These are phyloP conservation scores for Otus scops DNA, from an alignment of 2,797 vertebrate genomes.

Conservation along the genomic window DNA sequence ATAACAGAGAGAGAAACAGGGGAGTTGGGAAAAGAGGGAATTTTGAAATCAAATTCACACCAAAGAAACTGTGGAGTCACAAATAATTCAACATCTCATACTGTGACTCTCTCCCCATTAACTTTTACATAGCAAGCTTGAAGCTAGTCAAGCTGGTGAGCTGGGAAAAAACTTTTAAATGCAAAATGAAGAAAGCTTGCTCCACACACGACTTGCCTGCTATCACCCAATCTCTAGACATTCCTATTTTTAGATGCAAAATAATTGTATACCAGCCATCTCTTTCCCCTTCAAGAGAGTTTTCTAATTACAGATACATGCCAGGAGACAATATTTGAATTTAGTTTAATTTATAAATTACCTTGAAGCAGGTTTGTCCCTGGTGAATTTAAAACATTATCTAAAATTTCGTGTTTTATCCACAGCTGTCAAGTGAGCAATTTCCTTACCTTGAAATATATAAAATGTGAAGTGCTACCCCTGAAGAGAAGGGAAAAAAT, in stretches of 20 bases:
- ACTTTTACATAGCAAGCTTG: background rate
- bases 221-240: background rate
- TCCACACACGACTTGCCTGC: background rate
- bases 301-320: conserved; percentile 57
- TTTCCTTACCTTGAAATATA: background rate
- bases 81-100: conserved; percentile 2
- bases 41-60: background rate
- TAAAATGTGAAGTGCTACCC: background rate
- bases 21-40: background rate
- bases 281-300: conserved; percentile 23
- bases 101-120: background rate
- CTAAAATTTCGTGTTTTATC: conserved; percentile 41
- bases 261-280: background rate
- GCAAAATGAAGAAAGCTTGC: background rate
- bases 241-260: conserved; percentile 1
- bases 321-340: conserved; percentile 40
- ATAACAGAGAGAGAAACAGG: background rate
- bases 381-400: conserved; percentile 8
- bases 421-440: conserved; percentile 33
- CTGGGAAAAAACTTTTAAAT: background rate
- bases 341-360: conserved; percentile 60
- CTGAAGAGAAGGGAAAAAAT: background rate
- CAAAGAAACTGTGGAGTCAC: background rate
- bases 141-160: background rate
- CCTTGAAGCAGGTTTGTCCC: conserved; percentile 40